Percentiles rank a stretch among this genome's conserved stretches.
Conservation (phyloP, 2,888 invertebrate genomes). For the Dusona sp. region DNA sequence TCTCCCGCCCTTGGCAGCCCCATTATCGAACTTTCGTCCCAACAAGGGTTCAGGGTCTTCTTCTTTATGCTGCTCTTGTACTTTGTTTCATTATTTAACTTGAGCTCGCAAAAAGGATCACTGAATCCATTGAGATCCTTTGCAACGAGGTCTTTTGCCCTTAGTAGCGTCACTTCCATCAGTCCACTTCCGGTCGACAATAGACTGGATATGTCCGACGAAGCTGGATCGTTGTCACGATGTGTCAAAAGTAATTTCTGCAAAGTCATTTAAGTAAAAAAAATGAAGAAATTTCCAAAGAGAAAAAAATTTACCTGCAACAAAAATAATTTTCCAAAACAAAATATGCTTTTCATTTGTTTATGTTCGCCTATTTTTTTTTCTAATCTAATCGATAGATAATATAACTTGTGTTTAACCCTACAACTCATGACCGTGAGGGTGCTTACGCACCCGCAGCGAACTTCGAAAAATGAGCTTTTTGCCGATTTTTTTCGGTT, state of each 20-base stretch:
- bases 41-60: conserved; percentile 86
- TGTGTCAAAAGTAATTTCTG: conserved; percentile 81
- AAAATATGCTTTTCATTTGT: background rate
- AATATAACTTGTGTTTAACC: no score
- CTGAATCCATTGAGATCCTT: conserved; percentile 87
- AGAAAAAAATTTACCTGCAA: no score
- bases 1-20: conserved; percentile 84
- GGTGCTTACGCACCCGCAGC: no score
- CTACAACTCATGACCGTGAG: background rate
- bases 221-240: conserved; percentile 78
- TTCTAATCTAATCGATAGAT: no score
- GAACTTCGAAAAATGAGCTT: no score
- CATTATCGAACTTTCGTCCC: conserved; percentile 86
- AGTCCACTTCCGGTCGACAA: conserved; percentile 84
- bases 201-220: conserved; percentile 82
- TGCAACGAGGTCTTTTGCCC: conserved; percentile 85
- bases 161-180: conserved; percentile 85
- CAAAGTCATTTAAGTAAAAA: conserved; percentile 44
- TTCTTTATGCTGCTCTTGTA: conserved; percentile 86
- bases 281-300: background rate
- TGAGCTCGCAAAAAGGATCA: conserved; percentile 86
- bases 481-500: no score
- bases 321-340: background rate
- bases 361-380: background rate
- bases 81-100: conserved; percentile 85